Base-by-base conservation (phyloP, 2,113 vertebrate genomes). In the Prochilodus magdalenae region DNA sequence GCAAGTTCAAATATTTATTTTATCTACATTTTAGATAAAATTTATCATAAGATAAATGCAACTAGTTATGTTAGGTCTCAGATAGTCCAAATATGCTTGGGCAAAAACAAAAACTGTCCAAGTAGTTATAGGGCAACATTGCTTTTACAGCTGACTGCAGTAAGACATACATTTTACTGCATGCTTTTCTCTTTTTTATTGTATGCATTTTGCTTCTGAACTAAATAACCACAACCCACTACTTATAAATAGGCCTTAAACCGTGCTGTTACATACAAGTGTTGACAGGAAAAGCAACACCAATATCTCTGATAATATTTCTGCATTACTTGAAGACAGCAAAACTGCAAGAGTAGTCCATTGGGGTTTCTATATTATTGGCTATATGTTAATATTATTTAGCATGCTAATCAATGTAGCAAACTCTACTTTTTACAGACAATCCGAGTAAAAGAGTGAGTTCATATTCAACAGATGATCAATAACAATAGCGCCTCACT, bases 401-500 rank as follows among this genome's bases (percentile, higher is more conserved):
- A 59, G 67, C 53, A 82, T 82, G 63, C 29, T 82, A 79, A 79
- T 60, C 63, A 59, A 53, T 44, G 69, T 60, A 55, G 67, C 63
- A 85, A 84, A 80, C 57, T 66, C 67, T 77, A 47, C 26, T 66
- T 78, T 82, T 74, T 62, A 69, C 63, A 85, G 73, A 82, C 75
- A 82, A 26, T 75, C 63, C 73, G 66, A 74, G 81, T 44, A 27
- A 77, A 69, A 63, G 53, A 77, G 69, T 63, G 84, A 75, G 40
- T 81, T 79, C 55, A 70, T 75, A 84, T 85, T 83, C 75, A 87
- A 78, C 13, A 65, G 62, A 75, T 44, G 83, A 89, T 89, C 85
- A 84, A 85, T 76, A 84, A 62, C 57, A 80, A 63, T 85, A 67
- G 82, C 5, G 33, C 62, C 80, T 83, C 49, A 40, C 72, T 86